phyloP scores from a whole-genome alignment of 2,797 vertebrate genomes.

The Holocentrus rufus region DNA sequence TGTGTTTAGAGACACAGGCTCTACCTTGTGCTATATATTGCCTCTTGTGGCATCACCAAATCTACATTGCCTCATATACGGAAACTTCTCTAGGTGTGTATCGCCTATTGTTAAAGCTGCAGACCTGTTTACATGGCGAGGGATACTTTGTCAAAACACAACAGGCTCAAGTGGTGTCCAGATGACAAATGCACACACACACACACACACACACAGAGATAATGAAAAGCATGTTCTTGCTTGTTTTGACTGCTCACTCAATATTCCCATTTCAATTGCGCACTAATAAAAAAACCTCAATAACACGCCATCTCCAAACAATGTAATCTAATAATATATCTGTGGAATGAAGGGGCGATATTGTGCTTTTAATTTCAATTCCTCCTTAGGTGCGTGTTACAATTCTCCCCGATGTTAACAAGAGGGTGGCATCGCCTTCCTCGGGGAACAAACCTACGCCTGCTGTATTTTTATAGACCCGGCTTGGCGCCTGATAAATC shows the following conservation, averaged over 20 bases:
- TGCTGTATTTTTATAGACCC: constrained; percentile 55
- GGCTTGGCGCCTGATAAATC: constrained; percentile 30
- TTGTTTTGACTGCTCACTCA: constrained; percentile 12
- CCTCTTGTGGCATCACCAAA: not conserved
- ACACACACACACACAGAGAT: not conserved
- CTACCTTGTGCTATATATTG: not conserved
- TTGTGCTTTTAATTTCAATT: constrained; percentile 17
- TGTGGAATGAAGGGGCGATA: not conserved
- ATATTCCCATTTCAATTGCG: not conserved
- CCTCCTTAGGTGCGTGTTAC: not conserved
- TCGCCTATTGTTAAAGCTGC: not conserved
- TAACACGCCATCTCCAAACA: not conserved
- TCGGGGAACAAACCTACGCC: constrained; percentile 38
- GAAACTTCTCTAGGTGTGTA: not conserved
- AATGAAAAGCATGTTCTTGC: constrained; percentile 6
- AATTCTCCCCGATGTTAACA: constrained; percentile 32
- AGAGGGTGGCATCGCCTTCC: constrained; percentile 32
- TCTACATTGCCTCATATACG: not conserved
- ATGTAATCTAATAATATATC: constrained; percentile 11
- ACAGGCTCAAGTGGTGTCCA: not conserved
- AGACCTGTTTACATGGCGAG: not conserved
- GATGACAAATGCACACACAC: constrained; percentile 2
- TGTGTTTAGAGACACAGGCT: constrained; percentile 15
- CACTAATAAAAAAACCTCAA: not conserved
- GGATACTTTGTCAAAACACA: not conserved